Conservation (phyloP, 2,113 vertebrate species). For the Ancistrus triradiatus region DNA sequence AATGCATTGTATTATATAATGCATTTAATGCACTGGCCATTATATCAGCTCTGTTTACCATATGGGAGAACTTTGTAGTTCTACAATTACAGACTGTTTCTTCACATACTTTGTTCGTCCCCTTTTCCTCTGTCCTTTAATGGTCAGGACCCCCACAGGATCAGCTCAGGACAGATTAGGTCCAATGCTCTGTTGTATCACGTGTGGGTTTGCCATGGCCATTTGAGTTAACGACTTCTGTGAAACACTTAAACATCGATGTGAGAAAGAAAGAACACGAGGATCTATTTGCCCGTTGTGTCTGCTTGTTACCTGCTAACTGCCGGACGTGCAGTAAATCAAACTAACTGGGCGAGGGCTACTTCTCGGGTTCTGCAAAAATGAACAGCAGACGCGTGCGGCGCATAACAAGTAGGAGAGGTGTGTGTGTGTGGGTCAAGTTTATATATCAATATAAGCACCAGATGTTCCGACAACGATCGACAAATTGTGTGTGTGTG, state of each 20-base stretch:
- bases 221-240: not conserved
- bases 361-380: conserved; percentile 9
- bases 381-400: conserved; percentile 23
- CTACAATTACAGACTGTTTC: no score
- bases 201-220: not conserved
- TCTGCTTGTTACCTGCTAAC: conserved; percentile 23
- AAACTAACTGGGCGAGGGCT: conserved; percentile 30
- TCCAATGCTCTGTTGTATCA: not conserved
- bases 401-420: conserved; percentile 27
- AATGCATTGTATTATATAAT: no score
- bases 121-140: no score
- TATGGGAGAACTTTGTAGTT: no score
- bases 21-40: no score
- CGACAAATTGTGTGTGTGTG: not conserved
- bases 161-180: no score
- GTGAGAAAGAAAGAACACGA: not conserved
- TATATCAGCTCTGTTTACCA: no score
- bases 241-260: conserved; percentile 6
- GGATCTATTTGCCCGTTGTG: conserved; percentile 1
- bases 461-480: conserved; percentile 24
- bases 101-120: no score
- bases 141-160: not conserved
- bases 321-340: conserved; percentile 16
- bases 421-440: no score
- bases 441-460: no score